These are phyloP conservation scores for Orthochromis malagaraziensis DNA, from an alignment of 2,113 vertebrate species.

Conservation along the genomic window DNA sequence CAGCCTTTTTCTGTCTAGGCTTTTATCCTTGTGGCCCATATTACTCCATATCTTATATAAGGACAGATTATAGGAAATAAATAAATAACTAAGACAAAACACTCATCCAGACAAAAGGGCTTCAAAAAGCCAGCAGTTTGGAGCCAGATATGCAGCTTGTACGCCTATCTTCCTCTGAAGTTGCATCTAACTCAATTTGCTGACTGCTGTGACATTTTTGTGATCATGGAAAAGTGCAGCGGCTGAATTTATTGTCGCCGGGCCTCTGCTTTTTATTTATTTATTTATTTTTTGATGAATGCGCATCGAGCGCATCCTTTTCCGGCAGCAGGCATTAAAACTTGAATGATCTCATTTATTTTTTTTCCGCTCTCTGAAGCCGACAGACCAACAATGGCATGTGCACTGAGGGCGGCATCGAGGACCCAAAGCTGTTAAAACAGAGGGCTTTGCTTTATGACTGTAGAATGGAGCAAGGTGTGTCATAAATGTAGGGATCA, in stretches of 20 bases:
- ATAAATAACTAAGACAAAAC: not conserved
- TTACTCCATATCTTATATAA: conserved; percentile 27
- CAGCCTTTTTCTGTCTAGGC: not conserved
- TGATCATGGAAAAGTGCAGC: conserved; percentile 25
- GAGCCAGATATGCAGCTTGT: conserved; percentile 3
- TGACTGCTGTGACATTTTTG: conserved; percentile 51
- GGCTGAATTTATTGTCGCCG: conserved; percentile 21
- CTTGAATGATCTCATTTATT: not conserved
- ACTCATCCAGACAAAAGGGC: not conserved
- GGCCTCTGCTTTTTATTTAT: not conserved
- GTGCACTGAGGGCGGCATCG: not conserved
- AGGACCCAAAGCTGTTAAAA: not conserved
- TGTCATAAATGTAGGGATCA: not conserved
- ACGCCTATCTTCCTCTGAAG: not conserved
- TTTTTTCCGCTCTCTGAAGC: not conserved
- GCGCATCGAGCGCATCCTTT: conserved; percentile 20
- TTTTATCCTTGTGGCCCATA: conserved; percentile 17
- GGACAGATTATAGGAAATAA: conserved; percentile 23
- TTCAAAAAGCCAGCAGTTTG: conserved; percentile 8
- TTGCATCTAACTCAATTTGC: conserved; percentile 40
- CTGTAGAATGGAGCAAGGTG: not conserved
- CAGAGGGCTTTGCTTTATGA: not conserved
- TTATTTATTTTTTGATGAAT: conserved; percentile 17
- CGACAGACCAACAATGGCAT: not conserved
- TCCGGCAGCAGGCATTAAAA: conserved; percentile 35